Conservation (phyloP, 2,113 vertebrate species). For the Phrynosoma platyrhinos region DNA sequence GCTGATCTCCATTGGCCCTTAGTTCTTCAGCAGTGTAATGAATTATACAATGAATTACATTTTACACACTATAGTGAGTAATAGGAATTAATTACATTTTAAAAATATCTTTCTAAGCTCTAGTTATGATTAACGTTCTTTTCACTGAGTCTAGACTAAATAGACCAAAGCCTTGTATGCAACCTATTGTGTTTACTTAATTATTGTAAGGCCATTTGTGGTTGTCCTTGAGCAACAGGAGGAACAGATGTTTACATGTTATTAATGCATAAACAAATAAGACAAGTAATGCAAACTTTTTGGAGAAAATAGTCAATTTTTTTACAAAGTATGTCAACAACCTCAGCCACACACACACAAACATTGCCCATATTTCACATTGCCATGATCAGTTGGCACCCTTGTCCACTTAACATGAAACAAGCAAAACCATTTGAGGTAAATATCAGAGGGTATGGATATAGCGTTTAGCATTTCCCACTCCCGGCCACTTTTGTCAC, state of each 20-base stretch:
- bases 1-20: no score
- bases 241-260: not conserved
- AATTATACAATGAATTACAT: no score
- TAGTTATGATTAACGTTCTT: not conserved
- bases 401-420: not conserved
- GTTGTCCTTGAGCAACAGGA: not conserved
- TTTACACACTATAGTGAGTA: no score
- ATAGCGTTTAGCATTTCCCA: constrained; percentile 39
- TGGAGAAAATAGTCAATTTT: not conserved
- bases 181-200: not conserved
- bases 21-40: not conserved
- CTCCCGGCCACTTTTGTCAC: constrained; percentile 53
- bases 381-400: not conserved
- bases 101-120: no score
- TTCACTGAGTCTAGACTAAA: not conserved
- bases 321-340: not conserved
- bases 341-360: not conserved
- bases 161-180: not conserved
- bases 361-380: not conserved
- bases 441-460: not conserved
- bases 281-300: not conserved
- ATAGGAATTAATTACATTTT: no score
- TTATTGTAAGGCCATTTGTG: not conserved
- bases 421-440: not conserved
- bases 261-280: not conserved